phyloP scores from a whole-genome alignment of 1,140 invertebrate species.

The Atta colombica region DNA sequence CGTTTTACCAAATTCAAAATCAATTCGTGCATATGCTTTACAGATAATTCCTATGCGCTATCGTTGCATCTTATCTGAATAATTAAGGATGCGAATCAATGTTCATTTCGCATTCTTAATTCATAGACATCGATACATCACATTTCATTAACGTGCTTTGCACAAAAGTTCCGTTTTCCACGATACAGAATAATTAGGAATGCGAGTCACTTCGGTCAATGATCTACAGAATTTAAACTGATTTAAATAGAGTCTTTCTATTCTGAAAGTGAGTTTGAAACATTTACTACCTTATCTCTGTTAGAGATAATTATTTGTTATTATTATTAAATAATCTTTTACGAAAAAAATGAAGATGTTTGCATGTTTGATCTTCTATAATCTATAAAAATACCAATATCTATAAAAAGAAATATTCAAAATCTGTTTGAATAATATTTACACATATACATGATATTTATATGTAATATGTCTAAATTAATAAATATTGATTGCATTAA shows the following conservation, averaged over 20 bases:
- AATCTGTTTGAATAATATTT: not conserved
- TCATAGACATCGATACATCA: constrained; percentile 19
- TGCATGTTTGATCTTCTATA: not conserved
- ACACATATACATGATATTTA: not conserved
- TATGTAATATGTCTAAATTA: not conserved
- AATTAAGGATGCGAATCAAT: constrained; percentile 48
- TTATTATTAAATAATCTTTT: constrained; percentile 8
- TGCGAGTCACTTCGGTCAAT: constrained; percentile 31
- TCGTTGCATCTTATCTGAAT: not conserved
- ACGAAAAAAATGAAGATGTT: not conserved
- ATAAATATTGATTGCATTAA: not conserved
- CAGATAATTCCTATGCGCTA: constrained; percentile 6
- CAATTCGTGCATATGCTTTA: not conserved
- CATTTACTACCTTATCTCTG: not conserved
- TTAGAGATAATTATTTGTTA: not conserved
- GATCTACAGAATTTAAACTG: constrained; percentile 50
- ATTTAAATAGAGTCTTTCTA: constrained; percentile 32
- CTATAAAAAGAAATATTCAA: not conserved
- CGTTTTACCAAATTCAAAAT: not conserved
- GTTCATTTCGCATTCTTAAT: constrained; percentile 23
- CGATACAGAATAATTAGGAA: constrained; percentile 34
- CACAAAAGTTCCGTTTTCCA: constrained; percentile 34
- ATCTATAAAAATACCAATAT: not conserved
- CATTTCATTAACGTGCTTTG: constrained; percentile 38
- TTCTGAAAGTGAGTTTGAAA: constrained; percentile 39